phyloP scores from a whole-genome alignment of 2,797 vertebrate species.

The Bradypus variegatus region DNA sequence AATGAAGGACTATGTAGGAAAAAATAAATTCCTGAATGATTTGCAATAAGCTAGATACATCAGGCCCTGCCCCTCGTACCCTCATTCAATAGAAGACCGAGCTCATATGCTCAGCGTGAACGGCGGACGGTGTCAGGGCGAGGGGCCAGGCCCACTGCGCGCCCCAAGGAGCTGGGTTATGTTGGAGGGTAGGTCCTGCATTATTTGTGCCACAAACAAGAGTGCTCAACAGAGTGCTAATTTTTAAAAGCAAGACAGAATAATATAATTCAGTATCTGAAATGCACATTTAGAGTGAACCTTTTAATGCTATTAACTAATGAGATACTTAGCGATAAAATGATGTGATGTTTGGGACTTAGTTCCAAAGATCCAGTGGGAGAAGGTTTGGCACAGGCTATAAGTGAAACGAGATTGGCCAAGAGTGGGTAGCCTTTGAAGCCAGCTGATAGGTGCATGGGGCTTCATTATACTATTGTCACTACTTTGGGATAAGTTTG shows the following conservation, averaged over 20 bases:
- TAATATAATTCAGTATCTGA: background rate
- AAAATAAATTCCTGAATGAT: background rate
- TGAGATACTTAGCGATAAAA: constrained; percentile 14
- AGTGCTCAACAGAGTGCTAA: background rate
- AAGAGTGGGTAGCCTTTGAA: background rate
- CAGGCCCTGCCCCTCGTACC: background rate
- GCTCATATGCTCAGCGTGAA: background rate
- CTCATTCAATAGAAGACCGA: background rate
- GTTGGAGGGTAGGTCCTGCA: background rate
- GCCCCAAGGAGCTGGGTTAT: background rate
- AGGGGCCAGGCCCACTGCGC: background rate
- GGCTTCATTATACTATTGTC: background rate
- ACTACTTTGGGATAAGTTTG: background rate
- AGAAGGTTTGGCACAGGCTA: background rate
- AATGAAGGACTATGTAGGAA: background rate
- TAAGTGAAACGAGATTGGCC: background rate
- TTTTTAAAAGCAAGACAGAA: background rate
- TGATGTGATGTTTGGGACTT: background rate
- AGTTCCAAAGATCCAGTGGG: background rate
- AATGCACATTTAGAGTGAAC: background rate
- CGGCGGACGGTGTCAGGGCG: background rate
- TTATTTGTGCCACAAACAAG: background rate
- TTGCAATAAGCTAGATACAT: background rate
- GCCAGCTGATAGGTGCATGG: background rate
- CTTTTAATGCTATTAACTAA: background rate